A percentile compares a stretch with the other conserved stretches of the same genome.
Conservation (phyloP, 1,140 invertebrate species). For the Hypothenemus hampei region DNA sequence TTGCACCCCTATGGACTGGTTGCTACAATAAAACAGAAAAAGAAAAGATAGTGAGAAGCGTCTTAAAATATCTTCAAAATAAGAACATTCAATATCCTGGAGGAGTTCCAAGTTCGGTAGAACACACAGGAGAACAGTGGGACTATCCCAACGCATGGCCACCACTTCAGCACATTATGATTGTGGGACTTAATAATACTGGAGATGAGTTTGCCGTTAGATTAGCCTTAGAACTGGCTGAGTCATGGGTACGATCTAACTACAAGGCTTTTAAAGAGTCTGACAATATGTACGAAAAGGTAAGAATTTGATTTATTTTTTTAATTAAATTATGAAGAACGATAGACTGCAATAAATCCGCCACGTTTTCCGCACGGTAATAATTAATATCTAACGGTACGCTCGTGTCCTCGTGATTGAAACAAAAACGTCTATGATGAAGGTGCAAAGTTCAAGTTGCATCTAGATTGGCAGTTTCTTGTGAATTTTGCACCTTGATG, state of each 20-base stretch:
- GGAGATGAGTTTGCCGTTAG: conserved; percentile 59
- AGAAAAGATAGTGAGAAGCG: conserved; percentile 61
- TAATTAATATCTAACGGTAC: too few species aligned
- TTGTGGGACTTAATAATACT: conserved; percentile 69
- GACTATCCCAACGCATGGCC: conserved; percentile 94
- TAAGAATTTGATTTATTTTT: too few species aligned
- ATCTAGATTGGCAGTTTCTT: too few species aligned
- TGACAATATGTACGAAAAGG: conserved; percentile 86
- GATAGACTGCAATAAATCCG: too few species aligned
- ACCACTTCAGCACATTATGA: conserved; percentile 77
- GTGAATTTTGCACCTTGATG: too few species aligned
- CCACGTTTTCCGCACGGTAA: too few species aligned
- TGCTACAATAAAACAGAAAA: conserved; percentile 61
- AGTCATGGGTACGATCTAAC: conserved; percentile 79
- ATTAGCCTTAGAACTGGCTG: conserved; percentile 67
- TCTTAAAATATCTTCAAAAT: conserved; percentile 70
- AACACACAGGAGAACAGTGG: conserved; percentile 86
- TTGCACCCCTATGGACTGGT: conserved; percentile 78
- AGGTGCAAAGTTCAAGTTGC: too few species aligned
- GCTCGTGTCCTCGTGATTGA: too few species aligned
- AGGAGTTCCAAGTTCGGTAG: conserved; percentile 78
- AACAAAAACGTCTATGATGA: too few species aligned
- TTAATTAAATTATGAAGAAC: too few species aligned
- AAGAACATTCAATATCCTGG: conserved; percentile 61
- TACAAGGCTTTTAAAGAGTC: conserved; percentile 73